Base-by-base conservation (phyloP, 2,888 invertebrate genomes). In the Volucella inanis region DNA sequence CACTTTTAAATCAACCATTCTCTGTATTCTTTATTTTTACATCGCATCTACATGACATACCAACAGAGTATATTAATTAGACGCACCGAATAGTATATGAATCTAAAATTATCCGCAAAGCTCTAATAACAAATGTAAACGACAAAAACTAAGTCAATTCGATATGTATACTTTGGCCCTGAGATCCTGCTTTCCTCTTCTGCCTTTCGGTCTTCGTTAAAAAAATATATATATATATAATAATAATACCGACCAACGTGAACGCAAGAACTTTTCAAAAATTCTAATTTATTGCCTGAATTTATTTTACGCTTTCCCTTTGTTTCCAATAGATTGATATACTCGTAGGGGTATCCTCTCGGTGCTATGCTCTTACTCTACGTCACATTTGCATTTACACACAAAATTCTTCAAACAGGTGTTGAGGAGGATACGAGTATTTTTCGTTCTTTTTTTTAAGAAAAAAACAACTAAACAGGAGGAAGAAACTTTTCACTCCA, bases 321-420 rank as follows among this genome's bases (percentile, higher is more conserved):
- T 45, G 49, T 57, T 67, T 57, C 68, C 47, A 52, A 67, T 68
- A 74, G 84, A 84, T 84, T 84, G 80, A 80, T 80, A 67, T 31
- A n/a, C n/a, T n/a, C n/a, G n/a, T n/a, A 6, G 31, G 2, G 31
- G 61, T 54, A 22, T 49, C 47, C 47, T 47, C 38, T 8, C 4
- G 31, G 45, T 61, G 45, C 61, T n/a, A 41, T 43, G 10, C 38
- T 50, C 45, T 50, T 61, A 45, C 47, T 15, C 11, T 45, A 45
- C 22, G 62, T 84, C 75, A 71, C 43, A 79, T 70, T 79, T 84
- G 78, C 75, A 84, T 79, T 68, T 72, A 64, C 67, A 57, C 47
- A 55, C 72, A 67, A 79, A 54, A 74, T 72, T 72, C 81, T 68
- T 43, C 76, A 45, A 81, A 61, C 85, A 85, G 80, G 80, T 85